These are phyloP conservation scores for Serranus cabrilla DNA, from an alignment of 2,797 vertebrate species.

Conservation along the genomic window DNA sequence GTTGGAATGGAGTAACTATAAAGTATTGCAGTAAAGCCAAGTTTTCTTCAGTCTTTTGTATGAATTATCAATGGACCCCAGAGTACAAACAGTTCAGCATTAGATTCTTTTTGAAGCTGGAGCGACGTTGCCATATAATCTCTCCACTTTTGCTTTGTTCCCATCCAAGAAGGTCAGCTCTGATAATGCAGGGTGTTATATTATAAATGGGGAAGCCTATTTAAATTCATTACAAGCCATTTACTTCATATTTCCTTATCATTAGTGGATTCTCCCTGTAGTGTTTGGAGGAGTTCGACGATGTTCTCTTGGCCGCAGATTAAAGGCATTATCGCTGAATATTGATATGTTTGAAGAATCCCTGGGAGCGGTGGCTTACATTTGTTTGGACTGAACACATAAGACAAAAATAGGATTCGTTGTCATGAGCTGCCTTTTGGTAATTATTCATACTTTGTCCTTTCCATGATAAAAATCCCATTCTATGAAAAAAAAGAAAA, in stretches of 20 bases:
- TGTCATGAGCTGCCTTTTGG: slow-evolving; percentile 51
- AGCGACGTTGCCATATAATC: slow-evolving; percentile 1
- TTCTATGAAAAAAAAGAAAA: slow-evolving; percentile 24
- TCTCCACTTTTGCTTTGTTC: slow-evolving; percentile 53
- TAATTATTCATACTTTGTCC: slow-evolving; percentile 57
- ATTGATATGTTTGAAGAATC: slow-evolving; percentile 78
- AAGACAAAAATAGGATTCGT: slow-evolving; percentile 63
- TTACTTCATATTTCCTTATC: slow-evolving; percentile 61
- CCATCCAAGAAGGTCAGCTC: slow-evolving; percentile 73
- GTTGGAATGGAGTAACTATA: not conserved
- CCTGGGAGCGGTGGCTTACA: slow-evolving; percentile 63
- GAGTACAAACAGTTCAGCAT: slow-evolving; percentile 31
- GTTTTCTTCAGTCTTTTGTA: slow-evolving; percentile 3
- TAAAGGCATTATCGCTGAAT: slow-evolving; percentile 78
- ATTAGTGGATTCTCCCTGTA: slow-evolving; percentile 61
- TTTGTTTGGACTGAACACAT: slow-evolving; percentile 67
- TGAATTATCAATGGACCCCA: slow-evolving; percentile 31
- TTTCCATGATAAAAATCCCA: slow-evolving; percentile 23
- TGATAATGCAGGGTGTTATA: slow-evolving; percentile 55
- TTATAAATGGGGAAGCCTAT: slow-evolving; percentile 67
- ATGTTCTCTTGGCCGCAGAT: slow-evolving; percentile 73
- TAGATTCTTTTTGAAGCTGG: slow-evolving; percentile 50
- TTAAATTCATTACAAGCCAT: slow-evolving; percentile 64
- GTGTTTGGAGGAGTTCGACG: slow-evolving; percentile 50
- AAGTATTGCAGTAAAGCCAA: not conserved